Percentiles rank a stretch among this genome's conserved stretches.
These are phyloP conservation scores for Sceloporus tristichus DNA, from an alignment of 2,113 vertebrate genomes.

Conservation along the genomic window DNA sequence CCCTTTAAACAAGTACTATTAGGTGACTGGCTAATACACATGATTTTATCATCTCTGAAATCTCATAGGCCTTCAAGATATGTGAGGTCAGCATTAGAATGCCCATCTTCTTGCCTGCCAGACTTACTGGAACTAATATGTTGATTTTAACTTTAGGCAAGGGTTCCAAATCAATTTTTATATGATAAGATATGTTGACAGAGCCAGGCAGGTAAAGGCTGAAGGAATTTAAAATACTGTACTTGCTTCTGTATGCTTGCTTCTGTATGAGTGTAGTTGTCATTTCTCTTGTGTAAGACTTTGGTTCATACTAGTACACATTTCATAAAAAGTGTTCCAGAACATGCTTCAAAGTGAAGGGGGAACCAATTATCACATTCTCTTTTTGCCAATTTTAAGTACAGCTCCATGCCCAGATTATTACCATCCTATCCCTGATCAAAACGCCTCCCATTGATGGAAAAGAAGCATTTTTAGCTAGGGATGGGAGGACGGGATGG, in stretches of 20 bases:
- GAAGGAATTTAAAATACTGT: neutral
- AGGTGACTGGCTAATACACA: too few species aligned
- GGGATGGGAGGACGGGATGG: too few species aligned
- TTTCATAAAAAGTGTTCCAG: neutral
- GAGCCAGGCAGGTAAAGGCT: neutral
- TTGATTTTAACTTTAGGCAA: too few species aligned
- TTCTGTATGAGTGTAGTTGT: neutral
- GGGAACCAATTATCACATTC: too few species aligned
- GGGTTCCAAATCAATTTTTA: neutral
- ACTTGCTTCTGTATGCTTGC: neutral
- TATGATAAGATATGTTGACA: neutral
- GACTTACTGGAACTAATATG: neutral
- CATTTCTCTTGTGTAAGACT: neutral
- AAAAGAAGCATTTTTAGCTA: too few species aligned
- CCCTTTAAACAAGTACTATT: too few species aligned
- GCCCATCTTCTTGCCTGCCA: neutral
- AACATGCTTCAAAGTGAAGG: neutral
- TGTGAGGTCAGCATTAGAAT: neutral
- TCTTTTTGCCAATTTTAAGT: too few species aligned
- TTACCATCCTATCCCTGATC: too few species aligned
- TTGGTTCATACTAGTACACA: neutral
- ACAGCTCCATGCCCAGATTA: too few species aligned
- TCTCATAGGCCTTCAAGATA: neutral
- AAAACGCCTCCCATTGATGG: too few species aligned
- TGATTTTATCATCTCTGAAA: too few species aligned